phyloP scores from a whole-genome alignment of 2,888 invertebrate species.

The Ctenicera cuprea region DNA sequence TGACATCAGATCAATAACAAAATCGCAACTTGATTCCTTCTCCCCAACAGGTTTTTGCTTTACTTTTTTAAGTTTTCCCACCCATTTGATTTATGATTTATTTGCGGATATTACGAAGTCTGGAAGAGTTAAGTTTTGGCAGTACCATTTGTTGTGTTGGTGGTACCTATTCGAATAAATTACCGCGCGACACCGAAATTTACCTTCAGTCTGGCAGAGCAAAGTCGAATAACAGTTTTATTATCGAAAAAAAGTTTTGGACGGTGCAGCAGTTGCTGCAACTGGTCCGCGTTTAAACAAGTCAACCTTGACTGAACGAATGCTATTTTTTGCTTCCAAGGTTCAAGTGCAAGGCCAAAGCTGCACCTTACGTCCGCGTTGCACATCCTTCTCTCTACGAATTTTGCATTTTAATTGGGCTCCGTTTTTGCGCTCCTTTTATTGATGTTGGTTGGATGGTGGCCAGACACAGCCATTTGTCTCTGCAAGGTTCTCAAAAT shows the following conservation, averaged over 20 bases:
- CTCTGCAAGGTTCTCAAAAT: no score
- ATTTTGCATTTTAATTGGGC: constrained; percentile 44
- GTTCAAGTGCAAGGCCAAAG: constrained; percentile 69
- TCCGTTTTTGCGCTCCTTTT: constrained; percentile 16
- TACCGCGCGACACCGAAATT: constrained; percentile 11
- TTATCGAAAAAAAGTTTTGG: constrained; percentile 53
- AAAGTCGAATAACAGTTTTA: constrained; percentile 60
- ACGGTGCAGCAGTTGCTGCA: constrained; percentile 56
- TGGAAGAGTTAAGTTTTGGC: constrained; percentile 9
- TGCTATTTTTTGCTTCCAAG: constrained; percentile 57
- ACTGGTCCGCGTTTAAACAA: constrained; percentile 60
- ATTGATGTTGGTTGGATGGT: background rate
- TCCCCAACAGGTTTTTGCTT: background rate
- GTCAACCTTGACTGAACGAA: constrained; percentile 61
- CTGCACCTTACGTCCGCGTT: constrained; percentile 55
- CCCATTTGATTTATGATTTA: constrained; percentile 28
- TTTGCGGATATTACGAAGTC: constrained; percentile 28
- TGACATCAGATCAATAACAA: constrained; percentile 3
- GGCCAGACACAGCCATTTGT: constrained; percentile 9
- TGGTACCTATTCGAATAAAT: constrained; percentile 32
- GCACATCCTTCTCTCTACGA: constrained; percentile 42
- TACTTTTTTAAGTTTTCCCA: background rate
- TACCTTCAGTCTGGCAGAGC: constrained; percentile 26
- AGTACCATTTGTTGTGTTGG: constrained; percentile 26
- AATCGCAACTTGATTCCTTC: no score